Percentiles rank a stretch among this genome's conserved stretches.
phyloP scores from a whole-genome alignment of 2,113 vertebrate genomes.

The Chaenocephalus aceratus region DNA sequence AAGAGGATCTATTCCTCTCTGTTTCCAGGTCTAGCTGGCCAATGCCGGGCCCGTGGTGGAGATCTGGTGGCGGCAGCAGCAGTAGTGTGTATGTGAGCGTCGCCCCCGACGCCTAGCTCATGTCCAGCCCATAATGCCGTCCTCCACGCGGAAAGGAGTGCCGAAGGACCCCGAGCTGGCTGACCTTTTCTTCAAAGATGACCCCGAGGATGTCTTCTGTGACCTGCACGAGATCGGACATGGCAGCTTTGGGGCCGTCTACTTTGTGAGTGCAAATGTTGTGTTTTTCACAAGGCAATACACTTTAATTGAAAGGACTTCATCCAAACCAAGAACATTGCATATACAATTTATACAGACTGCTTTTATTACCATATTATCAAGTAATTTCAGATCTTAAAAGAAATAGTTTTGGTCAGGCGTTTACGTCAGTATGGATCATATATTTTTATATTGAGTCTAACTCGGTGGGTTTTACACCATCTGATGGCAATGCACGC shows the following conservation, averaged over 20 bases:
- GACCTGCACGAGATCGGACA: conserved; percentile 89
- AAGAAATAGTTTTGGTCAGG: not conserved
- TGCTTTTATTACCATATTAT: not conserved
- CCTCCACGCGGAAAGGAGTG: conserved; percentile 84
- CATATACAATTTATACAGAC: too few relatives aligned
- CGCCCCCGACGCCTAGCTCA: conserved; percentile 69
- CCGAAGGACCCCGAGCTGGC: conserved; percentile 83
- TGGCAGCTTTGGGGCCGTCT: conserved; percentile 89
- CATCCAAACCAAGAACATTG: not conserved
- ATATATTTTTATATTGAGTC: not conserved
- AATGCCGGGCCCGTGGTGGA: conserved; percentile 82
- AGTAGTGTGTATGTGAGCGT: conserved; percentile 75
- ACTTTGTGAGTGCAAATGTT: conserved; percentile 82
- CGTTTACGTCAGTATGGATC: not conserved
- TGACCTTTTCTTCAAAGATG: conserved; percentile 87
- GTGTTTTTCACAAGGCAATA: not conserved
- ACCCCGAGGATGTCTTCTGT: conserved; percentile 87
- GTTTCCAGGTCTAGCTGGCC: conserved; percentile 71
- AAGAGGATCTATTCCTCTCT: not conserved
- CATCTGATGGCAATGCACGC: not conserved
- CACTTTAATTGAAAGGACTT: not conserved
- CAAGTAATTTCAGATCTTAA: not conserved
- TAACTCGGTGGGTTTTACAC: not conserved
- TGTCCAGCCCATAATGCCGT: conserved; percentile 85
- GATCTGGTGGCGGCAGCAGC: conserved; percentile 72